phyloP scores from a whole-genome alignment of 2,797 vertebrate species.

The Harpagifer antarcticus region DNA sequence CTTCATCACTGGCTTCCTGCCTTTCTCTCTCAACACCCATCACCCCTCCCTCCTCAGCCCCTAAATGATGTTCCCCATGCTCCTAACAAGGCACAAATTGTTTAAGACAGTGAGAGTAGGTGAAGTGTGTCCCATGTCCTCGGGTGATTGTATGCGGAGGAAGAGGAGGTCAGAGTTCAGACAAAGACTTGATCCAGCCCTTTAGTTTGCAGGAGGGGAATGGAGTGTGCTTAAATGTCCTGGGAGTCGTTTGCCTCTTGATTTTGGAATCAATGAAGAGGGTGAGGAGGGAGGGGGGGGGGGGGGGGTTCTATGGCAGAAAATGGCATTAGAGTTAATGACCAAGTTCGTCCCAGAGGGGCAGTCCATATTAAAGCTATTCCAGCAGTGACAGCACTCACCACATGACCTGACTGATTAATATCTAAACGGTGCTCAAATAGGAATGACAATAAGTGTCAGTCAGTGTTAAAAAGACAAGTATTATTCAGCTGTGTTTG shows the following conservation, averaged over 20 bases:
- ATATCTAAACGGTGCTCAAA: constrained; percentile 79
- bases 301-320: constrained; percentile 78
- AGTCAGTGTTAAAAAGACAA: constrained; percentile 65
- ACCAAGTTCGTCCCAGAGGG: constrained; percentile 83
- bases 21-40: constrained; percentile 56
- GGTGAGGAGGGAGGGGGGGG: constrained; percentile 62
- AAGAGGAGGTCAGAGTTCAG: constrained; percentile 72
- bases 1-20: constrained; percentile 74
- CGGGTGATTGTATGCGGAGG: constrained; percentile 50
- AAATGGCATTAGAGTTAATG: constrained; percentile 89
- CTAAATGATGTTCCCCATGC: constrained; percentile 45
- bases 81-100: constrained; percentile 77
- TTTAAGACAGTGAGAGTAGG: constrained; percentile 67
- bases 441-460: constrained; percentile 80
- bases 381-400: constrained; percentile 80
- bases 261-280: constrained; percentile 81
- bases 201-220: constrained; percentile 62
- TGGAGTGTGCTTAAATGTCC: constrained; percentile 68
- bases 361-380: constrained; percentile 84
- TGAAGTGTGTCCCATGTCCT: constrained; percentile 62
- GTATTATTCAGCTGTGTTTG: constrained; percentile 36
- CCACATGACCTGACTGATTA: constrained; percentile 82
- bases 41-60: constrained; percentile 46
- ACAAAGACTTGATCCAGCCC: constrained; percentile 68
- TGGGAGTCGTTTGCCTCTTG: constrained; percentile 82